These are phyloP conservation scores for Empidonax traillii DNA, from an alignment of 2,113 vertebrate species.

Conservation along the genomic window DNA sequence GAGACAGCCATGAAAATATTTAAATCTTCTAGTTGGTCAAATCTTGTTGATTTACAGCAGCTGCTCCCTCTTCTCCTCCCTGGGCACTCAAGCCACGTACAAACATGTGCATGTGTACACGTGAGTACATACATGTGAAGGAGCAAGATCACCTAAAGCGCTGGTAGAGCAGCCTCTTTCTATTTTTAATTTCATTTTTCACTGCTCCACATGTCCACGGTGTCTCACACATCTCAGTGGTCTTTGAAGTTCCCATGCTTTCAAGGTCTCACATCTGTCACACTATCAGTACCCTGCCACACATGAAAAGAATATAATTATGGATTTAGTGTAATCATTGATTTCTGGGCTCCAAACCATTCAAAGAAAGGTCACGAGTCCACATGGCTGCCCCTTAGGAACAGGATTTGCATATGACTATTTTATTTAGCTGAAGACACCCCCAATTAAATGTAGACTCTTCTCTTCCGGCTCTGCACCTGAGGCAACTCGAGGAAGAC, in stretches of 20 bases:
- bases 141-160: neutral
- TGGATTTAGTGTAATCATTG: conserved; percentile 68
- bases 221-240: conserved; percentile 6
- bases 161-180: neutral
- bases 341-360: conserved; percentile 59
- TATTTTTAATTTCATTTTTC: neutral
- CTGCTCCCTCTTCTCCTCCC: neutral
- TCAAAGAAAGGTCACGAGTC: conserved; percentile 63
- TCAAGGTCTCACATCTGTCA: conserved; percentile 59
- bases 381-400: conserved; percentile 46
- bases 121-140: neutral
- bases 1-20: neutral
- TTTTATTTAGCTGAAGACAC: conserved; percentile 37
- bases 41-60: neutral
- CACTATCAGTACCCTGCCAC: conserved; percentile 1
- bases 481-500: neutral
- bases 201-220: conserved; percentile 15
- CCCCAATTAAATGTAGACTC: conserved; percentile 6
- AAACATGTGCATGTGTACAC: rapidly evolving
- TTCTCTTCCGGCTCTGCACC: neutral
- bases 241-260: conserved; percentile 62
- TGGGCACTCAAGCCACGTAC: neutral
- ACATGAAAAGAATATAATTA: conserved; percentile 68
- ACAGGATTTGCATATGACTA: conserved; percentile 51
- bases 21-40: neutral